phyloP scores from a whole-genome alignment of 2,113 vertebrate genomes.

The Oryzias melastigma region DNA sequence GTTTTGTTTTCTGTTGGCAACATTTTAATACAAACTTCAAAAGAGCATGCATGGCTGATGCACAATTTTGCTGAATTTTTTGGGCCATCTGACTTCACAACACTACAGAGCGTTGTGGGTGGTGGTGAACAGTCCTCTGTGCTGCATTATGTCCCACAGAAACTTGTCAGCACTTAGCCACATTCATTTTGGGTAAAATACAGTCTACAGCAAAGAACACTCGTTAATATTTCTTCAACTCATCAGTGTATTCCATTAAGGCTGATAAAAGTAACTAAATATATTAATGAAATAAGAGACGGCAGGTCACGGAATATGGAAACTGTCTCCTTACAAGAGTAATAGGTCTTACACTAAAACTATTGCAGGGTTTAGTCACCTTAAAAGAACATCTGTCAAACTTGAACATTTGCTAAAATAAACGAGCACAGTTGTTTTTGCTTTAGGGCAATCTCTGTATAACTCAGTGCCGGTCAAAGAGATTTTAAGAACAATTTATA shows the following conservation, averaged over 20 bases:
- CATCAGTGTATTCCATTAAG: background rate
- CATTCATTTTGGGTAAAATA: constrained; percentile 2
- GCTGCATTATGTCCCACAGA: background rate
- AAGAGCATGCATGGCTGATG: background rate
- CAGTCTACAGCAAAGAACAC: background rate
- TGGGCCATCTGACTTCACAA: constrained; percentile 9
- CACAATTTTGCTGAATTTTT: constrained; percentile 6
- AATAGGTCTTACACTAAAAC: background rate
- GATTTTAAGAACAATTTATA: background rate
- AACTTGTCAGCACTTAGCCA: background rate
- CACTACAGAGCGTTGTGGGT: constrained; percentile 11
- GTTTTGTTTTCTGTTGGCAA: constrained; percentile 10
- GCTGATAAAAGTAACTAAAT: background rate
- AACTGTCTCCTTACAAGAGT: background rate
- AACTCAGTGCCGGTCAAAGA: constrained; percentile 3
- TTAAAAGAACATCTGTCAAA: background rate
- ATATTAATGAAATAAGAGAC: background rate
- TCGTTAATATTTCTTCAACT: background rate
- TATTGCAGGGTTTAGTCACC: background rate
- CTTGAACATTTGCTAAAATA: constrained; percentile 9
- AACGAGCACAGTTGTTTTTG: constrained; percentile 8
- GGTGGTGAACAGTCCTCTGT: constrained; percentile 10
- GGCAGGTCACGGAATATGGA: background rate
- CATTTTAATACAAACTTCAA: constrained; percentile 7
- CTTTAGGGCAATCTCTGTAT: background rate